Base-by-base conservation (phyloP, 1,140 invertebrate genomes). In the Drosophila watanabei region DNA sequence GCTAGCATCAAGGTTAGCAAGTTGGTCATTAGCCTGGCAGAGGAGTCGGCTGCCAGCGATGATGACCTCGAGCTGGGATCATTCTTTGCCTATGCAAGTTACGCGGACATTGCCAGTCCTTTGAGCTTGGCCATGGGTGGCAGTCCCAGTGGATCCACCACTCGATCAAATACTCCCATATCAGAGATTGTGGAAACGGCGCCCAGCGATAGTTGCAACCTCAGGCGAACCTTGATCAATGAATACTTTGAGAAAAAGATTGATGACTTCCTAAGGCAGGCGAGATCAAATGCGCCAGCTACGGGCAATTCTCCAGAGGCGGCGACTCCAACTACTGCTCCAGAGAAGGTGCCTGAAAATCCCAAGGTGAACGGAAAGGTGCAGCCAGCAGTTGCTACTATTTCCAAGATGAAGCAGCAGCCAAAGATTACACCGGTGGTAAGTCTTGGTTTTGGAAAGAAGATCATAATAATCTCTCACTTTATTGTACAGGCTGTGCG, bases 171-270 rank as follows among this genome's bases (percentile, higher is more conserved):
- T 61, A 92, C 91, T n/a, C 91, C 89, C 28, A 81, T 72, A 24
- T 68, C 82, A 1, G 86, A 89, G 62, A 89, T 90, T 14, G 41
- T 64, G 0, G 85, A 82, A 1, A 28, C 75, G 3, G 24, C 56
- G n/a, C 10, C 65, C 14, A 60, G 33, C 28, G 49, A 20, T 8
- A 86, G 52, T 37, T 18, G 52, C n/a, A 89, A 85, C 43, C 41
- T 90, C 4, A 33, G 79, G 24, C 76, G 89, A 18, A 82, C 80
- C 16, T 51, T 80, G 39, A 89, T 87, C 18, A 92, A 80, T 46
- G 91, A 92, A n/a, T 75, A 62, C 45, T 92, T 92, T 37, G 92
- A 92, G 51, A 87, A 88, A 59, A 93, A 88, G 57, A 63, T 92
- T 11, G 91, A 92, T 48, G 80, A 91, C 41, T 93, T 91, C 20